These are phyloP conservation scores for Leptinotarsa peninsularis DNA, from an alignment of 2,888 invertebrate genomes.

Conservation along the genomic window DNA sequence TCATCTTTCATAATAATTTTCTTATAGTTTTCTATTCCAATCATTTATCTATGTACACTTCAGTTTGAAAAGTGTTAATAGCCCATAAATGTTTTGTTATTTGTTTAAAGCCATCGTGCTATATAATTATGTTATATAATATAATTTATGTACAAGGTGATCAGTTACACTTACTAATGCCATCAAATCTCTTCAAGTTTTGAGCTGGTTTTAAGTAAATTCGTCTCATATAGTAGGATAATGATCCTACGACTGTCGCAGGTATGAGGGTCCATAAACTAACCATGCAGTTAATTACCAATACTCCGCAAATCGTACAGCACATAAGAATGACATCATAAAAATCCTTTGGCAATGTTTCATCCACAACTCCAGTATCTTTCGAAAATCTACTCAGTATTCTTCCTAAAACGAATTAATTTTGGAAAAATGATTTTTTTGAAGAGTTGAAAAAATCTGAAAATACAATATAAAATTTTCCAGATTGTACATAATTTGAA, in stretches of 20 bases:
- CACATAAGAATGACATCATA: constrained; percentile 75
- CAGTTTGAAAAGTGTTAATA: too few species aligned
- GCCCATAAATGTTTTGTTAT: too few species aligned
- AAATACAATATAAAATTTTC: too few species aligned
- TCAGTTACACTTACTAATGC: constrained; percentile 63
- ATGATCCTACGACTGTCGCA: constrained; percentile 71
- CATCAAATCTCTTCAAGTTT: constrained; percentile 75
- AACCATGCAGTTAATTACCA: constrained; percentile 77
- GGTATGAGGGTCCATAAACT: constrained; percentile 76
- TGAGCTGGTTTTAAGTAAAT: constrained; percentile 79
- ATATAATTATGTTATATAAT: too few species aligned
- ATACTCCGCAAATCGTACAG: constrained; percentile 77
- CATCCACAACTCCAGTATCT: constrained; percentile 83
- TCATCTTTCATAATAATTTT: too few species aligned
- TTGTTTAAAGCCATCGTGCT: too few species aligned
- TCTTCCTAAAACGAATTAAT: constrained; percentile 68
- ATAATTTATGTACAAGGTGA: too few species aligned
- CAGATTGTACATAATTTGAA: too few species aligned
- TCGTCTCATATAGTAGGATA: constrained; percentile 74
- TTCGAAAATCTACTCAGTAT: constrained; percentile 87
- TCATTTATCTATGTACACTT: too few species aligned
- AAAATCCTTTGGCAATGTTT: constrained; percentile 74
- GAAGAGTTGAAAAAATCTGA: too few species aligned
- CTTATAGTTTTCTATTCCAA: too few species aligned
- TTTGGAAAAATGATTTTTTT: neutral